Percentiles rank a stretch among this genome's conserved stretches.
Conservation (phyloP, 2,797 vertebrate genomes). For the Aulostomus chinensis region DNA sequence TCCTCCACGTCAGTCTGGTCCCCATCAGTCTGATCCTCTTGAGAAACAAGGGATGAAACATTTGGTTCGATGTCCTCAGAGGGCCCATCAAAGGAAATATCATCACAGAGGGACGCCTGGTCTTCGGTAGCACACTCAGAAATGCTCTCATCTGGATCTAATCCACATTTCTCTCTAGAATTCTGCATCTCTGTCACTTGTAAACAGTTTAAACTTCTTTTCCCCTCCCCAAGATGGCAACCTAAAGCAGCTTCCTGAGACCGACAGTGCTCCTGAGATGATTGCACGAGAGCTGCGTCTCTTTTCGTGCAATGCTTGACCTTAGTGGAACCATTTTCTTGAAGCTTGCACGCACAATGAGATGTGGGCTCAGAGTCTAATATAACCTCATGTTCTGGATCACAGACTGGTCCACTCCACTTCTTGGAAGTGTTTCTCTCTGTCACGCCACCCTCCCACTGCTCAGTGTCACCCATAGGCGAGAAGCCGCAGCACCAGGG, state of each 20-base stretch:
- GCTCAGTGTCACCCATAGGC: constrained; percentile 29
- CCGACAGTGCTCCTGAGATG: constrained; percentile 54
- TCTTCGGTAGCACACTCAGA: constrained; percentile 54
- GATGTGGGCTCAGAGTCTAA: constrained; percentile 54
- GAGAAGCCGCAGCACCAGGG: constrained; percentile 71
- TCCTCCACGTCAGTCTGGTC: constrained; percentile 62
- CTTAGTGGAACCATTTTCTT: constrained; percentile 47
- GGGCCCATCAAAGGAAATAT: constrained; percentile 54
- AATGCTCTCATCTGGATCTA: constrained; percentile 30
- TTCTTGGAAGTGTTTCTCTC: constrained; percentile 65
- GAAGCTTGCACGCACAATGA: constrained; percentile 7
- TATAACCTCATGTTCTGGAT: constrained; percentile 36
- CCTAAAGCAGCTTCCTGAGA: constrained; percentile 53
- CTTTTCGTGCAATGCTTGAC: constrained; percentile 49
- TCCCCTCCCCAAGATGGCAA: constrained; percentile 26
- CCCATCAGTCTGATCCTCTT: constrained; percentile 46
- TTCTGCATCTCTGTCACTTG: constrained; percentile 26
- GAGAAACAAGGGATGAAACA: constrained; percentile 59
- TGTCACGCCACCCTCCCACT: constrained; percentile 57
- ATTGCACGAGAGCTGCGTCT: constrained; percentile 17
- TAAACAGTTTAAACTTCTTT: constrained; percentile 3
- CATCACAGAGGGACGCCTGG: constrained; percentile 65
- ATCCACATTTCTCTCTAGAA: constrained; percentile 21
- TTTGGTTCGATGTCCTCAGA: constrained; percentile 78
- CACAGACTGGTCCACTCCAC: constrained; percentile 45